phyloP scores from a whole-genome alignment of 2,888 invertebrate genomes.

The Drosophila formosana region DNA sequence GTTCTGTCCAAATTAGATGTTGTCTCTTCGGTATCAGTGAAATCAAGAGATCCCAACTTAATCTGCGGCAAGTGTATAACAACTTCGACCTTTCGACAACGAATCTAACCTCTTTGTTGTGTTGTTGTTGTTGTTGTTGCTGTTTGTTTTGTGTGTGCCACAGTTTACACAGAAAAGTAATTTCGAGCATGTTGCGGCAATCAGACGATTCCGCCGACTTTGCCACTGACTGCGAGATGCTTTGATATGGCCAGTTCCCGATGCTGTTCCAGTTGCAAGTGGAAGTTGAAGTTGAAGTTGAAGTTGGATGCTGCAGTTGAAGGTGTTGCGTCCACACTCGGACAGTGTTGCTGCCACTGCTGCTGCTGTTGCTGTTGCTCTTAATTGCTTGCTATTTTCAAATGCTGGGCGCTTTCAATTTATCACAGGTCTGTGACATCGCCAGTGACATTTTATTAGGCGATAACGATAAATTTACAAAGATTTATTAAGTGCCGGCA shows the following conservation, averaged over 20 bases:
- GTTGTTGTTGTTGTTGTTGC: constrained; percentile 33
- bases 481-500: constrained; percentile 74
- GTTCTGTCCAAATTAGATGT: not conserved
- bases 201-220: constrained; percentile 70
- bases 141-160: constrained; percentile 47
- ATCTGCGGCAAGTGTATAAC: constrained; percentile 37
- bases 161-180: constrained; percentile 81
- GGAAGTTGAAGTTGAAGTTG: constrained; percentile 21
- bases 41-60: not conserved
- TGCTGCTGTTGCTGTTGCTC: constrained; percentile 41
- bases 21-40: not conserved
- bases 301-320: constrained; percentile 43
- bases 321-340: constrained; percentile 37
- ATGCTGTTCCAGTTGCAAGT: constrained; percentile 36
- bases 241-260: constrained; percentile 67
- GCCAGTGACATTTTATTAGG: constrained; percentile 78
- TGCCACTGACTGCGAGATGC: constrained; percentile 67
- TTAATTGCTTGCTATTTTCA: constrained; percentile 81
- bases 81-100: constrained; percentile 21
- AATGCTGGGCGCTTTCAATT: constrained; percentile 79
- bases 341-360: constrained; percentile 18
- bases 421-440: constrained; percentile 70
- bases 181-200: constrained; percentile 80
- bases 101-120: constrained; percentile 42
- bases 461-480: constrained; percentile 81